These are phyloP conservation scores for Bradypodion pumilum DNA, from an alignment of 2,797 vertebrate genomes.

Conservation along the genomic window DNA sequence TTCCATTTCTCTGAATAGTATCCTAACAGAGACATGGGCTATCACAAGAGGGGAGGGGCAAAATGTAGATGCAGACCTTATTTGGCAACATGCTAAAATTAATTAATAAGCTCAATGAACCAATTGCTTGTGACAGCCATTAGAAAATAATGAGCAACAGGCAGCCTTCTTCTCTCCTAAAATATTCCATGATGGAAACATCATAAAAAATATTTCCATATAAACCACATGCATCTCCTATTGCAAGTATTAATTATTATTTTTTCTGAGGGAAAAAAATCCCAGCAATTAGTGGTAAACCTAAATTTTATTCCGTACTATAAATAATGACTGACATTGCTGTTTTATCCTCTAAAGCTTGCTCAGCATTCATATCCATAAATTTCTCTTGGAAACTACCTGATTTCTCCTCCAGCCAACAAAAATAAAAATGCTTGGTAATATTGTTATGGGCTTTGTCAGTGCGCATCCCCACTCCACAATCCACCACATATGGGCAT, in stretches of 20 bases:
- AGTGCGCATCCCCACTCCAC: too few relatives aligned
- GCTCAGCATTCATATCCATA: conserved; percentile 43
- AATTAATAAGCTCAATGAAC: conserved; percentile 48
- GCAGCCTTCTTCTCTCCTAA: conserved; percentile 18
- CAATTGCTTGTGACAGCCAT: conserved; percentile 69
- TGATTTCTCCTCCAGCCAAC: conserved; percentile 32
- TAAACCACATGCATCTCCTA: conserved; percentile 57
- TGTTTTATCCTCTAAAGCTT: conserved; percentile 47
- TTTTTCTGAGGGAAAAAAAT: conserved; percentile 40
- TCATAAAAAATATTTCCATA: conserved; percentile 57
- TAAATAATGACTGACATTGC: conserved; percentile 54
- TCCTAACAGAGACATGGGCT: background rate
- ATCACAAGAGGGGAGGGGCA: background rate
- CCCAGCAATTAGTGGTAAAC: conserved; percentile 67
- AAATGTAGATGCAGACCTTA: conserved; percentile 45
- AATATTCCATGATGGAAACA: conserved; percentile 67
- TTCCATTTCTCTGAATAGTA: background rate
- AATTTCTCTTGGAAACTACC: conserved; percentile 42
- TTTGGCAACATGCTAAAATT: conserved; percentile 46
- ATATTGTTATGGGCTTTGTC: conserved; percentile 31
- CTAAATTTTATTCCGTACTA: conserved; percentile 56
- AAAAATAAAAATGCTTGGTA: conserved; percentile 24
- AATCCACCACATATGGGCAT: conserved; percentile 13
- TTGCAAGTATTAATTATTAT: conserved; percentile 62
- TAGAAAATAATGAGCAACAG: conserved; percentile 68